phyloP scores from a whole-genome alignment of 2,113 vertebrate genomes.

The Columba janthina region DNA sequence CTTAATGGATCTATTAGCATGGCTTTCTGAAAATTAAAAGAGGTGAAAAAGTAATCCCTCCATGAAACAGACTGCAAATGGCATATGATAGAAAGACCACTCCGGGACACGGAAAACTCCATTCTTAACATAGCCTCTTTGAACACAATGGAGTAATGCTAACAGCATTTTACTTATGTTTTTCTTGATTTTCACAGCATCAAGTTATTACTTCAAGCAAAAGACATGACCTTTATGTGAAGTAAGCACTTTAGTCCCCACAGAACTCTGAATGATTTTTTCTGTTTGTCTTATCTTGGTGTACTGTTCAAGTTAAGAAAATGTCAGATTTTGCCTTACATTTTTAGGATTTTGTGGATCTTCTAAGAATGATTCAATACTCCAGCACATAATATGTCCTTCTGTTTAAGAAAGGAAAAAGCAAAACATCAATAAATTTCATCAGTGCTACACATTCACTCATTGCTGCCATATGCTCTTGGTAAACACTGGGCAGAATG shows the following conservation, averaged over 20 bases:
- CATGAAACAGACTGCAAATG: not conserved
- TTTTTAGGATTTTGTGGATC: slow-evolving; percentile 61
- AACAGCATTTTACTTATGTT: not conserved
- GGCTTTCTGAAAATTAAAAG: not conserved
- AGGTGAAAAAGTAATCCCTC: not conserved
- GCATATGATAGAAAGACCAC: not conserved
- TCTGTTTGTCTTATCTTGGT: not conserved
- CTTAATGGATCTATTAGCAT: not conserved
- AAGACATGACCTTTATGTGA: not conserved
- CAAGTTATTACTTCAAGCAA: not conserved
- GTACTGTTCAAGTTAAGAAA: not conserved
- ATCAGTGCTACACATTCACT: not conserved
- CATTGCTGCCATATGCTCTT: not conserved
- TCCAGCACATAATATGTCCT: slow-evolving; percentile 66
- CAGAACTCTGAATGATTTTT: not conserved
- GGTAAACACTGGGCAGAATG: not conserved
- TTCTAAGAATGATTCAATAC: slow-evolving; percentile 68
- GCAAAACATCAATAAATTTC: not conserved
- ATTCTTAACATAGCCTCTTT: not conserved
- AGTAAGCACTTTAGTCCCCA: not conserved
- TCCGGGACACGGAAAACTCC: not conserved
- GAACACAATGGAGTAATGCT: not conserved
- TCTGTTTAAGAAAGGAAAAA: slow-evolving; percentile 59
- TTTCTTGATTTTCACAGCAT: not conserved
- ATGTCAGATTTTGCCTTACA: slow-evolving; percentile 45